Evolutionary conservation across 2,797 vertebrate genomes (phyloP).

Genomic region (Anguilla pacifica): DNA sequence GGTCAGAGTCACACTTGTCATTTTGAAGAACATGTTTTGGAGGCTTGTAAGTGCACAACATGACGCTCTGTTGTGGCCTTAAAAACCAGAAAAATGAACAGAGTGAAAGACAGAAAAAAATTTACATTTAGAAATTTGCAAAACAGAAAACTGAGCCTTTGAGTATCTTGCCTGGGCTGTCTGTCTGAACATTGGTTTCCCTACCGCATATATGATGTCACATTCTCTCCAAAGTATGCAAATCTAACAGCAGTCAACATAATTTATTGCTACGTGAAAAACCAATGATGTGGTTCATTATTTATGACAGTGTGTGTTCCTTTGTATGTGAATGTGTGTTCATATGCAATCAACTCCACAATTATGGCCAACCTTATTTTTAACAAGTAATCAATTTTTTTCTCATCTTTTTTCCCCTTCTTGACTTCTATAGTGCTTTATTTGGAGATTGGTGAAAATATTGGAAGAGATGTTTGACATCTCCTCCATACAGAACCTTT

Average conservation of each 20-base stretch:
- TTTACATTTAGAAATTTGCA: slow-evolving; percentile 21
- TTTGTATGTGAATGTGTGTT: slow-evolving; percentile 54
- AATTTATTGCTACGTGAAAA: background rate
- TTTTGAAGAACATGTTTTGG: slow-evolving; percentile 37
- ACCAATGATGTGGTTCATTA: slow-evolving; percentile 57
- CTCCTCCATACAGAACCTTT: no score
- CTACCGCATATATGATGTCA: background rate
- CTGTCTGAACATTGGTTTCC: background rate
- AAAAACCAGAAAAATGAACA: slow-evolving; percentile 26
- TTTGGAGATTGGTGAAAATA: no score
- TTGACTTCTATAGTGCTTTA: no score
- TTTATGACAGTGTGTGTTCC: slow-evolving; percentile 51
- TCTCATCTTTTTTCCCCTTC: background rate
- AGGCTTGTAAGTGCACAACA: slow-evolving; percentile 29
- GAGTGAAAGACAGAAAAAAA: background rate
- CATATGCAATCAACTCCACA: background rate
- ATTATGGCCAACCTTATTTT: background rate
- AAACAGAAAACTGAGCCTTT: slow-evolving; percentile 22
- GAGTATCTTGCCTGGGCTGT: background rate
- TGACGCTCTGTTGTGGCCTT: slow-evolving; percentile 19
- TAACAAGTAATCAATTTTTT: background rate
- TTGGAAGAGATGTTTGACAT: no score
- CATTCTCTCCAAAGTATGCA: background rate
- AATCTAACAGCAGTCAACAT: background rate
- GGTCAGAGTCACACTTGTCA: slow-evolving; percentile 46